Conservation (phyloP, 2,113 vertebrate species). For the Hepsetus odoe region DNA sequence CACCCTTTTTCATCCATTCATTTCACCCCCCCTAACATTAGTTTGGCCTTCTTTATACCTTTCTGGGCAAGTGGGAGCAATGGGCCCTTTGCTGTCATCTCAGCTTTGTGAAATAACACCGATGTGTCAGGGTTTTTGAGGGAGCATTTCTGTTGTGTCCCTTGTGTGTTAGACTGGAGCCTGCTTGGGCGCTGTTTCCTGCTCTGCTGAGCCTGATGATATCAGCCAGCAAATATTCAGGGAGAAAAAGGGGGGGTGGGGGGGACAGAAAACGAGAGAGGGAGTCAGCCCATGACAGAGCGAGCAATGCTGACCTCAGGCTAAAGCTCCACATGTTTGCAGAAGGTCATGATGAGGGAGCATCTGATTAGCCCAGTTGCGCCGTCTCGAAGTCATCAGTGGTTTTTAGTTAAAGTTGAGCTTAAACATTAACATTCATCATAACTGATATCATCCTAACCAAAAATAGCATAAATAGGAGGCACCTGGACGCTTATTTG, state of each 20-base stretch:
- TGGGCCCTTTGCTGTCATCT: not conserved
- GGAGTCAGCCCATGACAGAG: too few relatives aligned
- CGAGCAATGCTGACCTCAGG: not conserved
- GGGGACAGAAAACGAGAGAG: not conserved
- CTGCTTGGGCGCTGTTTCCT: not conserved
- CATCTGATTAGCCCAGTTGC: too few relatives aligned
- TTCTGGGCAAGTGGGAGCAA: not conserved
- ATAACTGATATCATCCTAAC: too few relatives aligned
- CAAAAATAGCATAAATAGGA: too few relatives aligned
- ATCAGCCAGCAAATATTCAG: constrained; percentile 71
- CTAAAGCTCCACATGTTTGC: not conserved
- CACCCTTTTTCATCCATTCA: too few relatives aligned
- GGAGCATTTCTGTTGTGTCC: not conserved
- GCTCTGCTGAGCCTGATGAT: constrained; percentile 59
- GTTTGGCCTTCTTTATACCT: not conserved
- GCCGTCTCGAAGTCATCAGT: too few relatives aligned
- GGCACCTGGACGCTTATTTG: too few relatives aligned
- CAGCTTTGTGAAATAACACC: not conserved
- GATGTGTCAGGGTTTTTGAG: not conserved
- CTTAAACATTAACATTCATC: too few relatives aligned
- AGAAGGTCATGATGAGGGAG: not conserved
- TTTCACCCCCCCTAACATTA: too few relatives aligned
- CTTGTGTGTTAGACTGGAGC: too few relatives aligned
- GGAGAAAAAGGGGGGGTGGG: not conserved
- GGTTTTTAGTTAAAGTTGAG: too few relatives aligned